phyloP scores from a whole-genome alignment of 2,888 invertebrate genomes.

The Spicauda simplicius region DNA sequence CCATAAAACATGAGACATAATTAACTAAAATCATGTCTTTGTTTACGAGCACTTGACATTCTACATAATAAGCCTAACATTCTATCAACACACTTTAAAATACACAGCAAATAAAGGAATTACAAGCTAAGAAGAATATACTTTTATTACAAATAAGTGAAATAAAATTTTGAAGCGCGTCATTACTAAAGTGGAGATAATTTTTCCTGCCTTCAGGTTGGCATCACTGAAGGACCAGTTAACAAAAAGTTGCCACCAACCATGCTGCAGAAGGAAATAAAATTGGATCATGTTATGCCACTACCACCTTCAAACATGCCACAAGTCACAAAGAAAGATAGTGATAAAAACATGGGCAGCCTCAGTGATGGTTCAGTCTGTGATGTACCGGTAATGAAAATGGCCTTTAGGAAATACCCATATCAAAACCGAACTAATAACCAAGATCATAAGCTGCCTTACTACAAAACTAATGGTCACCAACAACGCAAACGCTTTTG shows the following conservation, averaged over 20 bases:
- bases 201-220: slow-evolving; percentile 85
- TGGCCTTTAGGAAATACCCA: slow-evolving; percentile 61
- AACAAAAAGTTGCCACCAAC: slow-evolving; percentile 78
- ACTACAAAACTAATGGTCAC: slow-evolving; percentile 54
- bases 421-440: slow-evolving; percentile 52
- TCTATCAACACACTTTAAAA: slow-evolving; percentile 18
- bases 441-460: slow-evolving; percentile 54
- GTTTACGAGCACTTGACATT: slow-evolving; percentile 3
- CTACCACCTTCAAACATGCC: slow-evolving; percentile 58
- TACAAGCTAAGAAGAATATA: slow-evolving; percentile 80
- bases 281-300: slow-evolving; percentile 63
- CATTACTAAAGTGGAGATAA: slow-evolving; percentile 84
- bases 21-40: slow-evolving; percentile 8
- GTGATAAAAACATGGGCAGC: slow-evolving; percentile 62
- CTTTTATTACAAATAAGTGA: slow-evolving; percentile 63
- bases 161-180: slow-evolving; percentile 77
- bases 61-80: slow-evolving; percentile 13
- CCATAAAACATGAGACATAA: slow-evolving; percentile 3
- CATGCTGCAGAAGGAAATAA: slow-evolving; percentile 73
- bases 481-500: slow-evolving; percentile 61
- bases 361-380: slow-evolving; percentile 75
- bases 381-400: slow-evolving; percentile 61
- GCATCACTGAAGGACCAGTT: slow-evolving; percentile 83
- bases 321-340: slow-evolving; percentile 54
- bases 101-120: slow-evolving; percentile 73